phyloP scores from a whole-genome alignment of 2,797 vertebrate genomes.

The Pseudocheirus occidentalis region DNA sequence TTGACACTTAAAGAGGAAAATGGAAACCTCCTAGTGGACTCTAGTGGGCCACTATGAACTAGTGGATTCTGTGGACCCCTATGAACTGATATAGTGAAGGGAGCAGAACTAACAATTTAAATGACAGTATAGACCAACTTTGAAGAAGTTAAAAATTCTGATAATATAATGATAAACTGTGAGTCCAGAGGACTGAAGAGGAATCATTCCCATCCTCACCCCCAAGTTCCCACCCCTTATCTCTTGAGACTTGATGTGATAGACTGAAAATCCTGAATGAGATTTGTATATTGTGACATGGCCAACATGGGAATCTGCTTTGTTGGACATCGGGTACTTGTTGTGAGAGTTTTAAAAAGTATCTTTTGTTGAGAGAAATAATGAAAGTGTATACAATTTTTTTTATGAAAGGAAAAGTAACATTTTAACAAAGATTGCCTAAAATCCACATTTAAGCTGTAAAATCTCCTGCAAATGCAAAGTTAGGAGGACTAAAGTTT shows the following conservation, averaged over 20 bases:
- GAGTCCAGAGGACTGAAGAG: background rate
- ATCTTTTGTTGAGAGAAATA: background rate
- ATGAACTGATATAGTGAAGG: background rate
- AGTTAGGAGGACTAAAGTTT: constrained; percentile 8
- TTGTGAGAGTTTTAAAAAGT: background rate
- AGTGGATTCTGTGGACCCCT: background rate
- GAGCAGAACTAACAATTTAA: background rate
- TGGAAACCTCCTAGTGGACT: background rate
- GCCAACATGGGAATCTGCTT: background rate
- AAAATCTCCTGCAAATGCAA: constrained; percentile 43
- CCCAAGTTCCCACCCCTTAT: background rate
- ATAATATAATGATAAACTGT: background rate
- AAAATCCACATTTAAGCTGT: background rate
- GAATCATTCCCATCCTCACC: background rate
- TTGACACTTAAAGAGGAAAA: background rate
- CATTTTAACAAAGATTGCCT: background rate
- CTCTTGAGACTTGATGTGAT: background rate
- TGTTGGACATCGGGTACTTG: background rate
- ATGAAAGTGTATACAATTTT: background rate
- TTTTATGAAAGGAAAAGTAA: background rate
- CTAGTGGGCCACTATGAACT: background rate
- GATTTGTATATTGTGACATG: background rate
- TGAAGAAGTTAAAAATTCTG: background rate
- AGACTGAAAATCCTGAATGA: background rate
- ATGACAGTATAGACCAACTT: background rate